Evolutionary conservation across 2,113 vertebrate genomes (phyloP).

Genomic region (Pygoscelis antarcticus): DNA sequence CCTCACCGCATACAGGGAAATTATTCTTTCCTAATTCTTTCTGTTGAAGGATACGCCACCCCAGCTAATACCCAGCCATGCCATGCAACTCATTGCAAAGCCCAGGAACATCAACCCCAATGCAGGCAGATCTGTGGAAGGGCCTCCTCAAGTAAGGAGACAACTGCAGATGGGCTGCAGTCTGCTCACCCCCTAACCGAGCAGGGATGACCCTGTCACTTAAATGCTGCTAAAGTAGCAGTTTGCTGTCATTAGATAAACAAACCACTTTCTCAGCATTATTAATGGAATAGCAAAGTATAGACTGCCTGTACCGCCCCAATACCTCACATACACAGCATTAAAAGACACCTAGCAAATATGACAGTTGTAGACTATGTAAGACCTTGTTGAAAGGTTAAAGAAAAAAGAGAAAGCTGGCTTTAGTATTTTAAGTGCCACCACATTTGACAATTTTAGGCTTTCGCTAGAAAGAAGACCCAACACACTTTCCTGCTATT

Average conservation of each 20-base stretch:
- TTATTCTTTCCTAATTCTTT: background rate
- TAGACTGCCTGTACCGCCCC: background rate
- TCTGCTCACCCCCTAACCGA: background rate
- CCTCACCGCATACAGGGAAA: fast-evolving
- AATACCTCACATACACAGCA: background rate
- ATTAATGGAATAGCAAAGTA: background rate
- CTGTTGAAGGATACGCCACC: background rate
- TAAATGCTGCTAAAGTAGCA: background rate
- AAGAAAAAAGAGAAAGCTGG: background rate
- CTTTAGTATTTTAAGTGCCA: background rate
- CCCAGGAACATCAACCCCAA: background rate
- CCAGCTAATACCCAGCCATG: background rate
- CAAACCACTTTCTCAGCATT: background rate
- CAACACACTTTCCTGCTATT: background rate
- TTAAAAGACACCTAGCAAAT: background rate
- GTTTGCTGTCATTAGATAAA: background rate
- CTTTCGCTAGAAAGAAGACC: background rate
- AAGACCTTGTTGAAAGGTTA: background rate
- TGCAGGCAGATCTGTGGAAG: fast-evolving
- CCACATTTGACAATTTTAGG: background rate
- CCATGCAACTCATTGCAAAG: fast-evolving
- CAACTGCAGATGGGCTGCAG: no score
- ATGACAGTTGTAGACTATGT: background rate
- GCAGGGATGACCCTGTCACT: background rate
- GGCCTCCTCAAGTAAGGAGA: background rate